phyloP scores from a whole-genome alignment of 2,888 invertebrate genomes.

The Cremastobaeus sp. region DNA sequence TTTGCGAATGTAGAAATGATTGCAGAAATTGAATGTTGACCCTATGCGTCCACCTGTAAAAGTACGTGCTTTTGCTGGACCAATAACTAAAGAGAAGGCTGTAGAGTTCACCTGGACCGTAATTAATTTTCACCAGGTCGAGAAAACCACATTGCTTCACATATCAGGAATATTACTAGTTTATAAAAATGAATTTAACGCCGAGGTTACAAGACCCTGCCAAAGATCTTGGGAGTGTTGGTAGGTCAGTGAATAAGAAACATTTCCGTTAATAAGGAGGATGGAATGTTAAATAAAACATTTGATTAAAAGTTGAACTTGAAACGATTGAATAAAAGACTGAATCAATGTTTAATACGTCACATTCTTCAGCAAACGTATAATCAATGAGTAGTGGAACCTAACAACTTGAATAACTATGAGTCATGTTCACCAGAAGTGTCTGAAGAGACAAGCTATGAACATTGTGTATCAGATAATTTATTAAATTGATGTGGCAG shows the following conservation, averaged over 20 bases:
- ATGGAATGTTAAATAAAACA: no score
- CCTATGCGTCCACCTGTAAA: conserved; percentile 85
- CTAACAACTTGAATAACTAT: conserved; percentile 98
- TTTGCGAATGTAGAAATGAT: conserved; percentile 8
- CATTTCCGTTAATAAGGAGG: no score
- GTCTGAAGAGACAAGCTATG: conserved; percentile 99
- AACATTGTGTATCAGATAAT: conserved; percentile 99
- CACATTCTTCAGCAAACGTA: conserved; percentile 98
- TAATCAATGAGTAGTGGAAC: conserved; percentile 97
- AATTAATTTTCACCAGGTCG: conserved; percentile 56
- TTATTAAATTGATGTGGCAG: conserved; percentile 93
- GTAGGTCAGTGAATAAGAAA: conserved; percentile 82
- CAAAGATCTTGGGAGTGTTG: conserved; percentile 93
- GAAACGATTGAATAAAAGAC: conserved; percentile 91
- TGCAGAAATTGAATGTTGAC: conserved; percentile 81
- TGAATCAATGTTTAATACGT: conserved; percentile 91
- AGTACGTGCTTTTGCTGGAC: conserved; percentile 93
- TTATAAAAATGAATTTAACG: conserved; percentile 60
- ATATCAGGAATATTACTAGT: conserved; percentile 30
- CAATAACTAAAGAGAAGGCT: conserved; percentile 89
- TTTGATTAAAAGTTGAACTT: no score
- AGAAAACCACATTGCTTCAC: conserved; percentile 48
- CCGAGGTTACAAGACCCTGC: conserved; percentile 85
- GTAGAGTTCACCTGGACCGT: conserved; percentile 84
- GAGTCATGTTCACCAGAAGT: conserved; percentile 99